Evolutionary conservation across 2,888 invertebrate species (phyloP).

Genomic region (Noctua janthina): DNA sequence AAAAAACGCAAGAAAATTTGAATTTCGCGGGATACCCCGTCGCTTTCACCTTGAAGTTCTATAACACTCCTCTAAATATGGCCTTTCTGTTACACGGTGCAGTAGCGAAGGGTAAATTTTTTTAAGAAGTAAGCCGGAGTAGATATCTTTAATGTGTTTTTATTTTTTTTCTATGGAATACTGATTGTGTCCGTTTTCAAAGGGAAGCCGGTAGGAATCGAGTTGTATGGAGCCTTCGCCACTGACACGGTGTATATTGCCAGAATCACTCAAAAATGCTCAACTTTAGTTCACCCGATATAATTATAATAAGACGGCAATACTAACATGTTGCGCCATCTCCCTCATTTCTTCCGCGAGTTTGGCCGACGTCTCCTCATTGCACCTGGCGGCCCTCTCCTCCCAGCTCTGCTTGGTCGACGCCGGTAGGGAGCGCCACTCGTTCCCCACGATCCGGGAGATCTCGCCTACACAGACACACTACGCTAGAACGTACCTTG

Average conservation of each 20-base stretch:
- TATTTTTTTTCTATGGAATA: too few species aligned
- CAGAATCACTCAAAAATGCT: neutral
- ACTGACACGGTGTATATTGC: neutral
- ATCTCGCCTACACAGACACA: conserved; percentile 89
- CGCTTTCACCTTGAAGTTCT: too few species aligned
- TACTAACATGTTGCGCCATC: conserved; percentile 84
- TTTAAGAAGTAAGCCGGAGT: too few species aligned
- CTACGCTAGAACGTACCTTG: conserved; percentile 66
- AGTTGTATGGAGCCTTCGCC: too few species aligned
- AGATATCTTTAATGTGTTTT: too few species aligned
- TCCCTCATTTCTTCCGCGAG: conserved; percentile 89
- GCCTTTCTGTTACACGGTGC: neutral
- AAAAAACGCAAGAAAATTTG: too few species aligned
- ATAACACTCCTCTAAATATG: too few species aligned
- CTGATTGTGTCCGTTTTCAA: too few species aligned
- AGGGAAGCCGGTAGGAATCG: too few species aligned
- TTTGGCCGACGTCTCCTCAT: conserved; percentile 95
- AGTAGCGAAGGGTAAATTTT: too few species aligned
- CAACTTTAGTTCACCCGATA: neutral
- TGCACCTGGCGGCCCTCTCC: conserved; percentile 96
- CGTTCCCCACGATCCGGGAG: conserved; percentile 93
- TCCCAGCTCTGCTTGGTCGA: conserved; percentile 98
- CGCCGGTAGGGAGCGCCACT: conserved; percentile 98
- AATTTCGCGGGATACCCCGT: too few species aligned
- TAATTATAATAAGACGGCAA: neutral